These are phyloP conservation scores for Paramormyrops hopkinsi DNA, from an alignment of 2,797 vertebrate species.

Conservation along the genomic window DNA sequence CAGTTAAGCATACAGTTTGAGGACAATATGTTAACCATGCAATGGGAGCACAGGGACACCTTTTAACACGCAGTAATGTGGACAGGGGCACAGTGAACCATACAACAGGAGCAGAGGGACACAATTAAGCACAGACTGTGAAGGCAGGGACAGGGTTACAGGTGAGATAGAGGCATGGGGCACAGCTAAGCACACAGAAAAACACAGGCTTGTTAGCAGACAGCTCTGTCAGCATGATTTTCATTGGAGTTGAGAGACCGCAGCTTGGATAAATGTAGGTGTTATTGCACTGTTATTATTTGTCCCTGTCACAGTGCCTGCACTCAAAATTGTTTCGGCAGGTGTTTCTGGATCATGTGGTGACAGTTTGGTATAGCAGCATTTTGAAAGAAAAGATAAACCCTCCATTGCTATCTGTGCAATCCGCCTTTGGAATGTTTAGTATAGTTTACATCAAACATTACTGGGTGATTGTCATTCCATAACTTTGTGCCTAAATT, in stretches of 20 bases:
- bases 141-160: not conserved
- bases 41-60: not conserved
- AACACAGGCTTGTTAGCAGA: not conserved
- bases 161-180: not conserved
- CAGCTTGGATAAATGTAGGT: not conserved
- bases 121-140: not conserved
- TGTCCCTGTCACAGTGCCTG: not conserved
- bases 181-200: not conserved
- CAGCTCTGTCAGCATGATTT: not conserved
- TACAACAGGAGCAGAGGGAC: not conserved
- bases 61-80: not conserved
- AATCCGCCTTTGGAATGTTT: not conserved
- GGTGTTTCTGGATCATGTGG: not conserved
- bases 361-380: not conserved
- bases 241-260: not conserved
- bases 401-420: not conserved
- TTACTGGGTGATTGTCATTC: not conserved
- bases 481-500: not conserved
- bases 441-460: not conserved
- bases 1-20: not conserved
- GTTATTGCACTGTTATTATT: not conserved
- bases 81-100: not conserved
- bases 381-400: constrained; percentile 3
- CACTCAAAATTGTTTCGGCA: not conserved
- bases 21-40: not conserved